phyloP scores from a whole-genome alignment of 1,140 invertebrate species.

The Bacillus rossius region DNA sequence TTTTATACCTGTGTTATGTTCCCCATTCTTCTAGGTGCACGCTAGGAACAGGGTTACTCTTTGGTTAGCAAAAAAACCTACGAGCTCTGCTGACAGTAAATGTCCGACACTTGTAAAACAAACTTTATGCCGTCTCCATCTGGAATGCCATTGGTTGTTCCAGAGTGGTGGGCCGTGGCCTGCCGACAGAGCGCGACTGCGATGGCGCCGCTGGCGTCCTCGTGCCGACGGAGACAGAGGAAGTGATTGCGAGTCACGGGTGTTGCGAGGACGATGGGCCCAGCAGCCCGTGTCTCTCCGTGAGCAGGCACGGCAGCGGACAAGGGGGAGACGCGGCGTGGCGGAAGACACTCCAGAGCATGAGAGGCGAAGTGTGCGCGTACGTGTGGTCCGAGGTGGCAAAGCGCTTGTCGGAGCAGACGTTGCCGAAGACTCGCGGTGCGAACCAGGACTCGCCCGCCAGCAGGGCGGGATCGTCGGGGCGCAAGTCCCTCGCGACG shows the following conservation, averaged over 20 bases:
- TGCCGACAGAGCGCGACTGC: not conserved
- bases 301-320: not conserved
- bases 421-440: not conserved
- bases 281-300: not conserved
- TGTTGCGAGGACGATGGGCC: not conserved
- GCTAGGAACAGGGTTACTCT: too few relatives aligned
- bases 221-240: not conserved
- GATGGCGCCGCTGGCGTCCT: not conserved
- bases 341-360: not conserved
- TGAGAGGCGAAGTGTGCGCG: not conserved
- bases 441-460: not conserved
- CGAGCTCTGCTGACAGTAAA: too few relatives aligned
- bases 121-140: too few relatives aligned
- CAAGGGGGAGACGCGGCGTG: not conserved
- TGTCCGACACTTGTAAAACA: too few relatives aligned
- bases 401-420: not conserved
- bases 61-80: too few relatives aligned
- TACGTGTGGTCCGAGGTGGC: constrained; percentile 1
- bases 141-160: too few relatives aligned
- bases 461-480: not conserved
- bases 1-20: too few relatives aligned
- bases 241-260: constrained; percentile 2
- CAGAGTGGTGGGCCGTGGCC: not conserved
- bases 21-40: too few relatives aligned
- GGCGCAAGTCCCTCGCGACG: not conserved